Base-by-base conservation (phyloP, 2,113 vertebrate genomes). In the Toxotes chatareus region DNA sequence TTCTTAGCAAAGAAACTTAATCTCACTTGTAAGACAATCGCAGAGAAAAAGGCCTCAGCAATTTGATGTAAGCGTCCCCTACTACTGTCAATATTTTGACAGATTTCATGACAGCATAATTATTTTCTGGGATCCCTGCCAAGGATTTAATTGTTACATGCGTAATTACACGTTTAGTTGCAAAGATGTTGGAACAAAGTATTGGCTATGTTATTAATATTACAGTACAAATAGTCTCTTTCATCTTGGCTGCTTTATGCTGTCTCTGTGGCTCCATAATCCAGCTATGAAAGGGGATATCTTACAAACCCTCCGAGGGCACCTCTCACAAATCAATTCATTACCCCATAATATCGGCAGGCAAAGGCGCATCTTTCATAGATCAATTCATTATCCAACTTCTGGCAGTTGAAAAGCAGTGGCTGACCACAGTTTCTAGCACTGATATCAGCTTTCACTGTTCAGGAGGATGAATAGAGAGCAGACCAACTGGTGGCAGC, bases 51-150 rank as follows among this genome's bases (percentile, higher is more conserved):
- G 57, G 53, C 79, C 65, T 79, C 71, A 13, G 86, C 84, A 88
- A 86, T 91, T 91, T 84, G 57, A 71, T 73, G 86, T 79, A 76
- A 85, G 73, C 82, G 73, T 77, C 83, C 79, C 71, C 80, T 84
- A 82, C 79, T 80, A 82, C 78, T 74, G 86, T 94, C 93, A 95
- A 95, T 95, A 94, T 95, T 95, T 91, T 94, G 95, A 96, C 93
- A 93, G 79, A 90, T 90, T 93, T 90, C 86, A 85, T 82, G 91
- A 94, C 87, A 88, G 86, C 85, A 31, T 91, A 91, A 94, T 94
- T 94, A 93, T 94, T 94, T 90, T 82, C 76, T 57, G 21, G 86
- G 85, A 91, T 84, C 73, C 78, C 84, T 84, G 91, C 86, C 87
- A 92, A 86, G 89, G 61, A 87, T 93, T 95, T 94, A 95, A 95